Evolutionary conservation across 2,113 vertebrate genomes (phyloP).

Genomic region (Etheostoma cragini): DNA sequence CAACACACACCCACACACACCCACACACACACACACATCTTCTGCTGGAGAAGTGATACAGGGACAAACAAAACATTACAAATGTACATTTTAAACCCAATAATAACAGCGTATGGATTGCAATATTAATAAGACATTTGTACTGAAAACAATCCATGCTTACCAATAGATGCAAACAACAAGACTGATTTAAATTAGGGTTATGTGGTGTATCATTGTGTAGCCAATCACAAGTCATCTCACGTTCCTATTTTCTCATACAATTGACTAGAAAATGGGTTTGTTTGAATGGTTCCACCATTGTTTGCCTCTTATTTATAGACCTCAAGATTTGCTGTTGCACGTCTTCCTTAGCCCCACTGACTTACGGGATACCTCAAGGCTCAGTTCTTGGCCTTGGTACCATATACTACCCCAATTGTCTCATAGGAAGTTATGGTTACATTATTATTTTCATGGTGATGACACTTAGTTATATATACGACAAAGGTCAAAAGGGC

Average conservation of each 20-base stretch:
- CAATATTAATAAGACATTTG: not conserved
- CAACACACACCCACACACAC: not conserved
- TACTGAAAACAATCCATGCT: too few species aligned
- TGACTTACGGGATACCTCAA: not conserved
- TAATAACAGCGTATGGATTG: not conserved
- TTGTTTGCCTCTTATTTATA: not conserved
- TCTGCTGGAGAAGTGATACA: not conserved
- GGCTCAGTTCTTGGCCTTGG: not conserved
- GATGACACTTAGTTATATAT: too few species aligned
- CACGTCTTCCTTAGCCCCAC: not conserved
- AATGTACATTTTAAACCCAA: not conserved
- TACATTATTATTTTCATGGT: too few species aligned
- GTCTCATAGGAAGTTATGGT: too few species aligned
- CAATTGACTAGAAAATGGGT: not conserved
- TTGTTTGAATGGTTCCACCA: not conserved
- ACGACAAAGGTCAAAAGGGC: too few species aligned
- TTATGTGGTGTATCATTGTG: not conserved
- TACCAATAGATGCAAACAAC: not conserved
- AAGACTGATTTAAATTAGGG: not conserved
- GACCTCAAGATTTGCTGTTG: not conserved
- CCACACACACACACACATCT: conserved; percentile 2
- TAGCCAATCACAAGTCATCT: not conserved
- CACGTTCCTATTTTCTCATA: not conserved
- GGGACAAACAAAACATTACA: not conserved
- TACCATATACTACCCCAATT: not conserved